Evolutionary conservation across 1,140 invertebrate genomes (phyloP).

Genomic region (Lasaia peninsularis): DNA sequence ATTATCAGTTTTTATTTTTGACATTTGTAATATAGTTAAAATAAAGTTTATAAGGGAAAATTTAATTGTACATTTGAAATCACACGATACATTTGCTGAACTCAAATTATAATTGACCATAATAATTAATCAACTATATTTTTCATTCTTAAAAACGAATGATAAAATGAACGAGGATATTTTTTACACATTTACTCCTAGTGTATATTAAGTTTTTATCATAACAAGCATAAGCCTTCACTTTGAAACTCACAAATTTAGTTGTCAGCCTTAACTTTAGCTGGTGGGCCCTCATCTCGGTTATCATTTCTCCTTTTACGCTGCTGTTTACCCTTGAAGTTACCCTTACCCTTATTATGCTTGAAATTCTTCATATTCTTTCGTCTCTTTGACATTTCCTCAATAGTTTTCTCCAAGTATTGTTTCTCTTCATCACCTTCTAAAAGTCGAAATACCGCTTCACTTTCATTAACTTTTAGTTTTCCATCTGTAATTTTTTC

Average conservation of each 20-base stretch:
- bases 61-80: too few relatives aligned
- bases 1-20: too few relatives aligned
- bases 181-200: too few relatives aligned
- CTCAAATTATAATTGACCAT: too few relatives aligned
- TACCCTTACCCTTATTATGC: constrained; percentile 40
- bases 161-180: too few relatives aligned
- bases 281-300: constrained; percentile 40
- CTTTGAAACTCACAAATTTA: constrained; percentile 34
- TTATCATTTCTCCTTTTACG: constrained; percentile 52
- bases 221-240: background rate
- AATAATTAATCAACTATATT: too few relatives aligned
- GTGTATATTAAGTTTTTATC: background rate
- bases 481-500: constrained; percentile 82
- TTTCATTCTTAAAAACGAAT: too few relatives aligned
- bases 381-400: constrained; percentile 79
- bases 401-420: constrained; percentile 81
- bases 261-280: constrained; percentile 43
- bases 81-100: too few relatives aligned
- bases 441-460: constrained; percentile 78
- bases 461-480: constrained; percentile 77
- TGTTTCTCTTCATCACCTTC: constrained; percentile 84
- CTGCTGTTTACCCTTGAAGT: constrained; percentile 43
- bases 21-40: too few relatives aligned
- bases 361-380: constrained; percentile 66
- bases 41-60: too few relatives aligned